Base-by-base conservation (phyloP, 2,888 invertebrate genomes). In the Cepaea hortensis region DNA sequence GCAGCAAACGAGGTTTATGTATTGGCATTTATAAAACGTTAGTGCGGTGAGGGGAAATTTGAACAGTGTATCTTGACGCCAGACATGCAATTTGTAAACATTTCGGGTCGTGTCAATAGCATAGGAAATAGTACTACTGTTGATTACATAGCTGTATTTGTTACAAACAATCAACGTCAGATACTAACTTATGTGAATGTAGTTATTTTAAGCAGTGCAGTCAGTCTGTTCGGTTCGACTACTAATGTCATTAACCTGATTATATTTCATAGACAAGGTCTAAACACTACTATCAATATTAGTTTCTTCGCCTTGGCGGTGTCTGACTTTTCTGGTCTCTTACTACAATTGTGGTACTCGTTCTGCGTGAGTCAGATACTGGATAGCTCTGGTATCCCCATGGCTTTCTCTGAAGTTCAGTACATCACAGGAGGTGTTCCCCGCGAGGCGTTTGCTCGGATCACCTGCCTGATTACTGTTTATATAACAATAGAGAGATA, bases 231-330 rank as follows among this genome's bases (percentile, higher is more conserved):
- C n/a, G 77, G 77, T 0, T 11, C 13, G 11, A 23, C 55, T 4
- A n/a, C 77, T 9, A 77, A 77, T 20, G 15, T 77, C n/a, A 77
- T 77, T 4, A 77, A 77, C 11, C 5, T 77, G n/a, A 23, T 77
- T 0, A 23, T 77, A 61, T 77, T 77, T 61, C 55, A 61, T 9
- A 77, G 11, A 55, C 77, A 77, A n/a, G 77, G 77, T 23, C 23
- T 77, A 5, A 55, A 55, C 23, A 77, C 20, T 3, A 61, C 77
- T 9, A 61, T 77, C 9, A 77, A 77, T 23, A 77, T 77, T n/a
- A 77, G 77, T 13, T 77, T 77, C 55, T 77, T 77, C 23, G 50
- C n/a, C 4, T n/a, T 77, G 55, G 61, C 77, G 3, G n/a, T 77
- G 11, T 20, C 77, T 23, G 77, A 77, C 15, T 23, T 77, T 9